Base-by-base conservation (phyloP, 1,140 invertebrate species). In the Musca vetustissima region DNA sequence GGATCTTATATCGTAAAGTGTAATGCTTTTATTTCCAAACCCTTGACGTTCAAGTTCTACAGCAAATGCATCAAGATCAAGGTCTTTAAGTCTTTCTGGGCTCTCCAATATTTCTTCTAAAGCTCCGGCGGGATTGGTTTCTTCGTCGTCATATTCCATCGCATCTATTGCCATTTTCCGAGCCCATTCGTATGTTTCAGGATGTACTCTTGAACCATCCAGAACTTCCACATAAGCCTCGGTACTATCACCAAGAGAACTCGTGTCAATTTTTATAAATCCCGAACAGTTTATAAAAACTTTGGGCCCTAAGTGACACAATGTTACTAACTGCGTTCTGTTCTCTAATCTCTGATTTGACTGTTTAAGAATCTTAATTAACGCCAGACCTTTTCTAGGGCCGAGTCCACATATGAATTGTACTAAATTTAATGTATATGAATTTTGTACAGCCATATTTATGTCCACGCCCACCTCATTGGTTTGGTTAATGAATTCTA, bases 91-190 rank as follows among this genome's bases (percentile, higher is more conserved):
- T 75, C 95, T 88, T 74, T 98, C 96, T 0, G 98, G 97, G 2
- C 94, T 91, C 83, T 98, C 94, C 0, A 99, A 83, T 77, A 99
- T 99, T 84, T 99, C 97, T 77, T 99, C 97, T 1, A 99, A 83
- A 17, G 98, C 97, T 3, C 94, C 94, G 0, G 96, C 95, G 0
- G 97, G 96, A 86, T 99, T 98, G 0, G 92, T 91, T 71, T 96
- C 94, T 76, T 97, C 95, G 74, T 98, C 96, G 74, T 99, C 97
- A 73, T 98, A 98, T 74, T 99, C 98, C 13, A 99, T 84, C 8
- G 98, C 98, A 86, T 99, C 98, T 0, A 99, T 96, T 4, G 98
- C 98, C 97, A 99, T 99, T 86, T 99, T 99, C 21, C 97, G 85
- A 0, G 98, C 98, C 97, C 97, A 99, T 82, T 99, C 98, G 76